These are phyloP conservation scores for Xyliphius kryptos DNA, from an alignment of 2,113 vertebrate genomes.

Conservation along the genomic window DNA sequence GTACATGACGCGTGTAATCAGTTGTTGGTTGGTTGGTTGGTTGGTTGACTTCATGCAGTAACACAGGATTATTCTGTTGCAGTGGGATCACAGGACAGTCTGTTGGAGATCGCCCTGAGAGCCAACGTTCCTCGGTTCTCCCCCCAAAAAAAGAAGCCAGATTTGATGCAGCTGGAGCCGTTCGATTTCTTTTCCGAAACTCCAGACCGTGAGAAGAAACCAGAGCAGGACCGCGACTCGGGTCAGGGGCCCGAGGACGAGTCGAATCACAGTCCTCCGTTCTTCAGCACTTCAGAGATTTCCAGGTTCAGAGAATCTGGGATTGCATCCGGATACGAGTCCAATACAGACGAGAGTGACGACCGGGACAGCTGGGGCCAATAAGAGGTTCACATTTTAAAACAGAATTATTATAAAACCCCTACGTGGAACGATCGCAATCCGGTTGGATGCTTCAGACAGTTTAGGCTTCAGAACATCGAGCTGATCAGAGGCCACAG, in stretches of 20 bases:
- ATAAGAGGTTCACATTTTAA: conserved; percentile 38
- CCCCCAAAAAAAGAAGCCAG: conserved; percentile 73
- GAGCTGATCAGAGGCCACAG: no score
- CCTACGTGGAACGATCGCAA: no score
- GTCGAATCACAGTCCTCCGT: conserved; percentile 47
- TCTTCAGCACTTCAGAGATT: conserved; percentile 84
- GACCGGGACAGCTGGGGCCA: conserved; percentile 87
- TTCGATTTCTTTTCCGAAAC: conserved; percentile 73
- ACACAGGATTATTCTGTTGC: conserved; percentile 33
- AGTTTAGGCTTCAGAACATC: no score
- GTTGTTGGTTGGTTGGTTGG: no score
- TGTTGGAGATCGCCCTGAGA: conserved; percentile 93
- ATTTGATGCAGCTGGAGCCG: conserved; percentile 78
- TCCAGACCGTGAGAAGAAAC: conserved; percentile 44
- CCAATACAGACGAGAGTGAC: no score
- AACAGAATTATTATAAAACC: background rate
- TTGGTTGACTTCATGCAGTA: no score
- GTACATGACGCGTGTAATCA: no score
- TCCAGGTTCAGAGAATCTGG: conserved; percentile 88
- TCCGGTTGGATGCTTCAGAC: no score
- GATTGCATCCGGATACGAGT: conserved; percentile 89
- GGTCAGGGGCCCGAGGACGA: conserved; percentile 41
- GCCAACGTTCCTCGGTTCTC: conserved; percentile 68
- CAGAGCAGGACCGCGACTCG: conserved; percentile 46
- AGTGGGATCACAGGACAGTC: conserved; percentile 94